These are phyloP conservation scores for Drosophila bunnanda DNA, from an alignment of 2,888 invertebrate species.

Conservation along the genomic window DNA sequence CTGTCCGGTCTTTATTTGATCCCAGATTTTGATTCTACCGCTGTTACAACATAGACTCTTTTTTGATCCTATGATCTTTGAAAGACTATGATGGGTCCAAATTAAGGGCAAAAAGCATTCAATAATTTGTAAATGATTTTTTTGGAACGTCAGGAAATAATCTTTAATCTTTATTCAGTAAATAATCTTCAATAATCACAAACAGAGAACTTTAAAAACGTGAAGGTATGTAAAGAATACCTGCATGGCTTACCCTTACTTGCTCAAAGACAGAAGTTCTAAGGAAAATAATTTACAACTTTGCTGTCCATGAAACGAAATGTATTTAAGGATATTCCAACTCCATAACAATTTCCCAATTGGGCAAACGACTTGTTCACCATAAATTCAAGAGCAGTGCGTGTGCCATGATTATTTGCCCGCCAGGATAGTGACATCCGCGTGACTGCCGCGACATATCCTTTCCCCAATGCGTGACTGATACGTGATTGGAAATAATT, in stretches of 20 bases:
- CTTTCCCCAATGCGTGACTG: conserved; percentile 36
- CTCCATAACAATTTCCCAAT: conserved; percentile 3
- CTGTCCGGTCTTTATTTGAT: background rate
- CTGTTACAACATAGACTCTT: background rate
- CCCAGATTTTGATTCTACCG: background rate
- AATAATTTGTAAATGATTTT: background rate
- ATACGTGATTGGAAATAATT: conserved; percentile 48
- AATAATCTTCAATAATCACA: too few relatives aligned
- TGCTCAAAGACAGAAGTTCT: background rate
- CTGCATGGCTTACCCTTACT: background rate
- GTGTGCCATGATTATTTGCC: conserved; percentile 33
- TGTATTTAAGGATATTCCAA: too few relatives aligned
- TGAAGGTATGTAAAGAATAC: background rate
- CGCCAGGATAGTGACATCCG: conserved; percentile 39
- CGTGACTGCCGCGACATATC: conserved; percentile 28
- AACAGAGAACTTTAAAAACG: too few relatives aligned
- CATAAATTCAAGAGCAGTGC: conserved; percentile 14
- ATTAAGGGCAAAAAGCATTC: background rate
- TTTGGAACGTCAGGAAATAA: background rate
- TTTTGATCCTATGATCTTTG: background rate
- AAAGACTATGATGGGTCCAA: too few relatives aligned
- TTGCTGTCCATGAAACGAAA: background rate
- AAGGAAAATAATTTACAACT: background rate
- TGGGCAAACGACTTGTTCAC: conserved; percentile 1
- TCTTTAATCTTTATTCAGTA: too few relatives aligned